These are phyloP conservation scores for Drosophila seguyi DNA, from an alignment of 1,140 invertebrate genomes.

Conservation along the genomic window DNA sequence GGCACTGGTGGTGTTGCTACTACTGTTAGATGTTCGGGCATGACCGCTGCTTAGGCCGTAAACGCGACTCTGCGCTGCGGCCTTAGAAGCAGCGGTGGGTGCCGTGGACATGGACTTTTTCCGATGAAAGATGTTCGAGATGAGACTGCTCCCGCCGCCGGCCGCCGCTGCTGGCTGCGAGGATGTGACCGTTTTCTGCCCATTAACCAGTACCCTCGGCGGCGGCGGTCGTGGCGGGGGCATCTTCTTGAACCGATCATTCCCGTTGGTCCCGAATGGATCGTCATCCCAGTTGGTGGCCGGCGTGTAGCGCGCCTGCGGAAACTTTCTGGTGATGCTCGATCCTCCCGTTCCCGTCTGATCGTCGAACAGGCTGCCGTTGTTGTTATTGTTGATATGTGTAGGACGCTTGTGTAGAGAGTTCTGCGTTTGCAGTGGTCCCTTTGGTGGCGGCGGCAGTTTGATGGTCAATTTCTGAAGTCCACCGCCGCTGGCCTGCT, in stretches of 20 bases:
- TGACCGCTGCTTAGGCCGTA: slow-evolving; percentile 85
- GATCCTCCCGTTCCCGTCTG: slow-evolving; percentile 38
- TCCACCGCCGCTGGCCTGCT: slow-evolving; percentile 56
- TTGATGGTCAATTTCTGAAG: slow-evolving; percentile 75
- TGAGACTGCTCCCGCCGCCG: slow-evolving; percentile 63
- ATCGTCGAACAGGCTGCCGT: slow-evolving; percentile 31
- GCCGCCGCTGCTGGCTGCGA: slow-evolving; percentile 18
- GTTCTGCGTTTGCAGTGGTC: slow-evolving; percentile 43
- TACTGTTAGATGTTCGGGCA: slow-evolving; percentile 41
- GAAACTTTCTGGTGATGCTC: slow-evolving; percentile 79
- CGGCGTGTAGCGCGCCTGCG: slow-evolving; percentile 78
- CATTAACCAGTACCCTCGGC: slow-evolving; percentile 72
- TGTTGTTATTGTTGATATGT: slow-evolving; percentile 48
- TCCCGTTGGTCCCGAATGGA: slow-evolving; percentile 64
- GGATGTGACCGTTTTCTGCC: slow-evolving; percentile 39
- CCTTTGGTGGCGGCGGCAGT: slow-evolving; percentile 77
- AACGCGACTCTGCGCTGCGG: slow-evolving; percentile 84
- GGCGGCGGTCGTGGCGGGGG: slow-evolving; percentile 82
- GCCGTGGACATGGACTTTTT: slow-evolving; percentile 67
- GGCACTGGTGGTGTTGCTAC: slow-evolving; percentile 9
- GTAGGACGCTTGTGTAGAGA: slow-evolving; percentile 19
- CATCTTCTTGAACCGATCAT: slow-evolving; percentile 65
- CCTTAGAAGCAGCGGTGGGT: slow-evolving; percentile 72
- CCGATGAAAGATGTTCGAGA: slow-evolving; percentile 84
- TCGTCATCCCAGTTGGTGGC: slow-evolving; percentile 81